Conservation (phyloP, 2,113 vertebrate species). For the Paracanthobrama guichenoti region DNA sequence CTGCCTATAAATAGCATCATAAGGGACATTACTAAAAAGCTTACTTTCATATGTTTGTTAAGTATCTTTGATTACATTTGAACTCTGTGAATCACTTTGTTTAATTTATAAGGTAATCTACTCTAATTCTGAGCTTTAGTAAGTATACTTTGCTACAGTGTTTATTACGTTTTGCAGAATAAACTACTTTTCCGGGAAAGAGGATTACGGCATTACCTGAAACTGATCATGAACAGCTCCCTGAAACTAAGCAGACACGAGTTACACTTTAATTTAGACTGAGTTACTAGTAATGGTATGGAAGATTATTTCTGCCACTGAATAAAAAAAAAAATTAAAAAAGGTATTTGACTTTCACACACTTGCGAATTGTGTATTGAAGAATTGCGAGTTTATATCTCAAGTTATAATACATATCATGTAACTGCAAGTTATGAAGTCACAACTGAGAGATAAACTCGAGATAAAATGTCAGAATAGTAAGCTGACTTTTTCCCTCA, state of each 20-base stretch:
- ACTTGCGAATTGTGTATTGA: too few species aligned
- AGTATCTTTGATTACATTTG: background rate
- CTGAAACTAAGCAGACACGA: background rate
- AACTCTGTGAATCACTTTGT: background rate
- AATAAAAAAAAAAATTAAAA: too few species aligned
- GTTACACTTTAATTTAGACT: background rate
- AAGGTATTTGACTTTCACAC: too few species aligned
- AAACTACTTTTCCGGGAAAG: background rate
- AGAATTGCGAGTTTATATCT: too few species aligned
- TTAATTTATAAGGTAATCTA: background rate
- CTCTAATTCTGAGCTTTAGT: background rate
- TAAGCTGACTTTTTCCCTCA: too few species aligned
- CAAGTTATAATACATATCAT: too few species aligned
- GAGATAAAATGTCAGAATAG: too few species aligned
- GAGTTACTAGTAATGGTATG: background rate
- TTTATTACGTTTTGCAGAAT: conserved; percentile 7
- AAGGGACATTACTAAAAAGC: background rate
- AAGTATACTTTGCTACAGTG: background rate
- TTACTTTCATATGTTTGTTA: background rate
- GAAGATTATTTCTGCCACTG: too few species aligned
- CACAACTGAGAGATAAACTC: too few species aligned
- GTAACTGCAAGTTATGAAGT: too few species aligned
- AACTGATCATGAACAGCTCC: conserved; percentile 8
- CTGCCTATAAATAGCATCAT: background rate
- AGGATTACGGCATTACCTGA: background rate